Evolutionary conservation across 2,113 vertebrate genomes (phyloP), one percentile per base, ranked within the genome.

Genomic region (Hemicordylus capensis): DNA sequence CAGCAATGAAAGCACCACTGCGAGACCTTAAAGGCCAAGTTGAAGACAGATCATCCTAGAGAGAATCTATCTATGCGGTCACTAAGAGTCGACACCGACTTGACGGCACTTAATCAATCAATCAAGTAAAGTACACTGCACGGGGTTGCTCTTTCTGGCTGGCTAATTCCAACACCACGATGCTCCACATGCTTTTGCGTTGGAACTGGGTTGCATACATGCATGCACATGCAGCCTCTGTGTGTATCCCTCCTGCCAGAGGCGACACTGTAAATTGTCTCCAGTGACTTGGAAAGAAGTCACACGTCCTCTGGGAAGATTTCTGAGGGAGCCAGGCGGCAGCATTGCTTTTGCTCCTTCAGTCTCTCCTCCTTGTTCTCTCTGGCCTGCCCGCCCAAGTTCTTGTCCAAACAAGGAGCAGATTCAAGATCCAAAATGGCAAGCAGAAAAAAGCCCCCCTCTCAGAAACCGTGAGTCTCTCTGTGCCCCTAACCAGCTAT

Each of bases 401-500:
- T 73, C 64, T 81, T 75, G 58, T 88, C 59, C 81, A 22, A 85
- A 54, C 78, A 59, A 84, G 54, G 6, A 63, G 26, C 63, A 73
- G 73, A 28, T 31, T 85, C 46, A 4, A 64, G 0, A 61, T 74
- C 59, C 31, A 1, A 0, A 86, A 77, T 6, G 26, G 51, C 61
- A 20, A 2, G 0, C 0, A 61, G 46, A 15, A 1, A 69, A 90
- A 85, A 10, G 31, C 3, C 0, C 51, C 42, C 37, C 24, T 64
- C 24, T 56, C 39, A 73, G 64, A 11, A 64, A 59, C 0, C 0
- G 6, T 14, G 44, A 4, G 20, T 24, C 51, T 58, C 42, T 1
- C 0, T 20, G 1, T 6, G 37, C 72, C 63, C 31, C 39, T 83
- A 0, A 2, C 0, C 1, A 59, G 63, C n/a, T 5, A 48, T 42